Base-by-base conservation (phyloP, 2,888 invertebrate genomes). In the Andrena praecox region DNA sequence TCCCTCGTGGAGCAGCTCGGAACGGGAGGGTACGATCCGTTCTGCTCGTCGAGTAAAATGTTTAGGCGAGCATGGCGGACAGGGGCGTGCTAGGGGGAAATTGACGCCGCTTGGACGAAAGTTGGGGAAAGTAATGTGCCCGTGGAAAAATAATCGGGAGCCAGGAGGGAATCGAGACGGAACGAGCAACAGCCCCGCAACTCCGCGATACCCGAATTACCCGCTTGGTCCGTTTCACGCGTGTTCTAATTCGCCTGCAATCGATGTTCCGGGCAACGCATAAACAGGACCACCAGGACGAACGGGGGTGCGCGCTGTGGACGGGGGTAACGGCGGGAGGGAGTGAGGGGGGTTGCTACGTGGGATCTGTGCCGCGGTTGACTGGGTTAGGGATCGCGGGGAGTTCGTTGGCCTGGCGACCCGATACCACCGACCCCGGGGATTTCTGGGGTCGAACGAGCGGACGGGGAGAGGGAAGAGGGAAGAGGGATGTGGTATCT, bases 341-440 rank as follows among this genome's bases (percentile, higher is more conserved):
- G 16, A n/a, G 0, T 60, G 33, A 2, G 52, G 72, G 54, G 77
- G 77, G 83, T 66, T 70, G 87, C 75, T 79, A 82, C 79, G 79
- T 79, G 84, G 90, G 89, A 92, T 92, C 89, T 86, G 90, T 91
- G 91, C 87, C 87, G 90, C 85, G 89, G 92, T 91, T 92, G 93
- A 93, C 93, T 93, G 93, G 92, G 92, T 93, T 93, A 92, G 91
- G 91, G 93, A 92, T 93, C 93, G 91, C 86, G 87, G 87, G 69
- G 89, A 89, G 91, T 89, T 90, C 91, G 89, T 92, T 91, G 91
- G 82, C 91, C 91, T 82, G 86, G 86, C 85, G 88, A 89, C 87
- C 89, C 77, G 85, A 88, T 87, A 86, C 72, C 84, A 66, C 66
- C 82, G 75, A 85, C 84, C 78, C 81, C 75, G 66, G 81, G 85